Base-by-base conservation (phyloP, 1,140 invertebrate genomes). In the Pararge aegeria region DNA sequence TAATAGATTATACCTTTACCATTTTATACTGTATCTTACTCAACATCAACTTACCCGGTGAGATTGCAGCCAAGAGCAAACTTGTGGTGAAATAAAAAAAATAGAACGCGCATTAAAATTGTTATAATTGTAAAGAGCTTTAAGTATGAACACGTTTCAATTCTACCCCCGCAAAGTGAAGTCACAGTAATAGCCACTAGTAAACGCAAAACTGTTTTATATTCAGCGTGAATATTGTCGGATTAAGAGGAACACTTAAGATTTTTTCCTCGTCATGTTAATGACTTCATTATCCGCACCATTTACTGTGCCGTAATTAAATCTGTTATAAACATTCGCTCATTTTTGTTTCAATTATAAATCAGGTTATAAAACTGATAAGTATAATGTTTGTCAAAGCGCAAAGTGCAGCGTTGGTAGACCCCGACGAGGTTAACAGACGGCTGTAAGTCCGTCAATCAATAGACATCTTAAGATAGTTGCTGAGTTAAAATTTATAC, bases 241-340 rank as follows among this genome's bases (percentile, higher is more conserved):
- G 46, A 49, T 49, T 49, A 29, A 27, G 46, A 27, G 46, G 13
- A 21, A 21, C 46, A 49, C 46, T 49, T 49, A 49, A 49, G 46
- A 49, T 27, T 49, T 49, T 34, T 27, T 48, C 44, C 46, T 24
- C 46, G 24, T 2, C 20, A 13, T 49, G 24, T 49, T 49, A 49
- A 49, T 29, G 20, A 49, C 46, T 49, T 49, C n/a, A 10, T 29
- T 49, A 24, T 49, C 46, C 46, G 24, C n/a, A 49, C 46, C n/a
- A 27, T 49, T 49, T 29, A 49, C 13, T 29, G 2, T 12, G 15
- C 42, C 19, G 18, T 20, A 46, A 46, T 46, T 46, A 20, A 46
- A 46, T 46, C 19, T 10, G 18, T 20, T 20, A 20, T 10, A 44
- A 42, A 42, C 18, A 42, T 16, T 48, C 9, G 21, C 5, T 16